Percentiles rank a stretch among this genome's conserved stretches.
Evolutionary conservation across 2,888 invertebrate species (phyloP).

Genomic region (Ichneumoninae sp.): DNA sequence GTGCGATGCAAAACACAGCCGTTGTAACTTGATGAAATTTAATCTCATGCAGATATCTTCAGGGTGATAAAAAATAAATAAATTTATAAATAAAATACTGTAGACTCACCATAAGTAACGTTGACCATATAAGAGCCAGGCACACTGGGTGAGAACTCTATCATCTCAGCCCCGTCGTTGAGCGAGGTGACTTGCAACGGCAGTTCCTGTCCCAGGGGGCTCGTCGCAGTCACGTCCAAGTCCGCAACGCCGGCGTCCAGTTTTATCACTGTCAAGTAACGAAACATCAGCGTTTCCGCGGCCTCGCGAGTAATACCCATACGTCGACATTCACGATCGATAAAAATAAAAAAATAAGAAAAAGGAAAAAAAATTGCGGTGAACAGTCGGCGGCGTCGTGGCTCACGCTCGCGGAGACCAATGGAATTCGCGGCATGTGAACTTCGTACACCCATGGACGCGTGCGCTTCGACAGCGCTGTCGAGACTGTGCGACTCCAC

Average conservation of each 20-base stretch:
- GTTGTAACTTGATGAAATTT: no score
- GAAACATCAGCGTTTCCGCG: conserved; percentile 57
- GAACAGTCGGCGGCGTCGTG: neutral
- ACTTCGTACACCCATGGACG: conserved; percentile 53
- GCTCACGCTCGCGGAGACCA: neutral
- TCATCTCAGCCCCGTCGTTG: conserved; percentile 89
- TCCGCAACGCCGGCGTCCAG: conserved; percentile 94
- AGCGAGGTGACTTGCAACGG: conserved; percentile 91
- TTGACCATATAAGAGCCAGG: conserved; percentile 90
- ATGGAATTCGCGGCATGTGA: conserved; percentile 52
- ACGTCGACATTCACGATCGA: conserved; percentile 37
- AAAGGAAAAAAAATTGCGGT: neutral
- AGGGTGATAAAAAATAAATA: neutral
- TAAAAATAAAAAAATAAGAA: conserved; percentile 17
- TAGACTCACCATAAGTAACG: conserved; percentile 87
- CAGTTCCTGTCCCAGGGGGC: conserved; percentile 93
- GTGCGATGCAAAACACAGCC: no score
- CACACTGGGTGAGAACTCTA: conserved; percentile 93
- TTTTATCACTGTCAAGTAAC: conserved; percentile 87
- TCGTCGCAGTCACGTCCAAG: conserved; percentile 94
- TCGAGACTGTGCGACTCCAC: conserved; percentile 58
- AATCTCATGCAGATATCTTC: no score
- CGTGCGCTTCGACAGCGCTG: conserved; percentile 42
- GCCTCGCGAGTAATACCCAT: conserved; percentile 8
- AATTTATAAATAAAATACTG: neutral